These are phyloP conservation scores for Melanerpes formicivorus DNA, from an alignment of 2,113 vertebrate genomes.

Conservation along the genomic window DNA sequence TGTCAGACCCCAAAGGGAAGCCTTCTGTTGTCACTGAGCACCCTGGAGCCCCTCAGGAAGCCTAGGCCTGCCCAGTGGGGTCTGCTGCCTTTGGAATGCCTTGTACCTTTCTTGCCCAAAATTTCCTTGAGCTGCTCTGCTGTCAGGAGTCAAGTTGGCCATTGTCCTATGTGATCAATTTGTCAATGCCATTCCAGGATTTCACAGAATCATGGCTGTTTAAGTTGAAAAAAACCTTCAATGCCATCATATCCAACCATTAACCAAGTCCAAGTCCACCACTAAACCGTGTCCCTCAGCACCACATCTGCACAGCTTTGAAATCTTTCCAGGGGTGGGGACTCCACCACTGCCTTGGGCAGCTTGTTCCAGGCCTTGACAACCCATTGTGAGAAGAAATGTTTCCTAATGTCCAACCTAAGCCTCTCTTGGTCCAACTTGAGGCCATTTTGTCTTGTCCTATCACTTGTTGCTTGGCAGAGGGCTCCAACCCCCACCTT, in stretches of 20 bases:
- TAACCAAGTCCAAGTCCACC: too few species aligned
- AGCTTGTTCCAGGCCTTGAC: too few species aligned
- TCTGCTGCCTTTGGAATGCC: not conserved
- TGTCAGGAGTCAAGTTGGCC: not conserved
- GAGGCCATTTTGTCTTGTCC: too few species aligned
- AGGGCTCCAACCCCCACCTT: too few species aligned
- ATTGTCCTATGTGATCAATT: accelerated
- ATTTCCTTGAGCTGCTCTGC: not conserved
- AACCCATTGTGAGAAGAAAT: too few species aligned
- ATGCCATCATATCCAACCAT: not conserved
- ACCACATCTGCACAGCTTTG: too few species aligned
- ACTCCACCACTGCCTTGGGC: too few species aligned
- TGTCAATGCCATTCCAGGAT: not conserved
- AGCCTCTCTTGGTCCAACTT: too few species aligned
- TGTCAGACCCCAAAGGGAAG: accelerated
- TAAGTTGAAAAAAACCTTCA: not conserved
- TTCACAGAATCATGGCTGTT: not conserved
- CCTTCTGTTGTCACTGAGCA: not conserved
- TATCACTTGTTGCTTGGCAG: too few species aligned
- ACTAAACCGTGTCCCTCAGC: too few species aligned
- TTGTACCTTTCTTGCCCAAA: not conserved
- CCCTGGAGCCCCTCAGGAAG: not conserved
- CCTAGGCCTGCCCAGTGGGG: not conserved
- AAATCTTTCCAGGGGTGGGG: too few species aligned
- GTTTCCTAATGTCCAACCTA: too few species aligned